A percentile compares a stretch with the other conserved stretches of the same genome.
Conservation (phyloP, 2,888 invertebrate genomes). For the Thera britannica region DNA sequence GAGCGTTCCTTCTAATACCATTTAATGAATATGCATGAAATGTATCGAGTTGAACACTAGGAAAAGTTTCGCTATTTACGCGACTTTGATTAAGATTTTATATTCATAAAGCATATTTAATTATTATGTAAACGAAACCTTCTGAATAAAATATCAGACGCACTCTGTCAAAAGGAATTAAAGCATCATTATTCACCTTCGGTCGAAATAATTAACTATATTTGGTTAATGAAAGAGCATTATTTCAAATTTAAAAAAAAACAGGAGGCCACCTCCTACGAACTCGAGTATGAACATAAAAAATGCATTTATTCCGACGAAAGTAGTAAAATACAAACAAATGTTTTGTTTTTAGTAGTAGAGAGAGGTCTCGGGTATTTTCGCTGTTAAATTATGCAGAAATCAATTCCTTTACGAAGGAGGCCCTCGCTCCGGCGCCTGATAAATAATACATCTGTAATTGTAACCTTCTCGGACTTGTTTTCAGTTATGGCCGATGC, state of each 20-base stretch:
- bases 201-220: constrained; percentile 50
- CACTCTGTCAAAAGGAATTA: constrained; percentile 77
- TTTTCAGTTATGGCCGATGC: constrained; percentile 44
- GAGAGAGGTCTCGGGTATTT: constrained; percentile 75
- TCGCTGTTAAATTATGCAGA: constrained; percentile 82
- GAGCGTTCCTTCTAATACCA: constrained; percentile 42
- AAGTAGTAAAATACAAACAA: constrained; percentile 79
- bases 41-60: constrained; percentile 75
- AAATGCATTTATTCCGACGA: constrained; percentile 72
- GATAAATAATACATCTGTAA: constrained; percentile 82
- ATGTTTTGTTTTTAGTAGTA: constrained; percentile 81
- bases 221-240: constrained; percentile 53
- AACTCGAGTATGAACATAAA: constrained; percentile 59
- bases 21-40: constrained; percentile 77
- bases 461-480: constrained; percentile 67
- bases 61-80: constrained; percentile 78
- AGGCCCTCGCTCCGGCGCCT: constrained; percentile 62
- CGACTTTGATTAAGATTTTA: constrained; percentile 77
- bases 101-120: constrained; percentile 83
- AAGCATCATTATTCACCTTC: constrained; percentile 64
- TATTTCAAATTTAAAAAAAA: constrained; percentile 37
- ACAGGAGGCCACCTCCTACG: constrained; percentile 48
- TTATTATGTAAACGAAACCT: constrained; percentile 83
- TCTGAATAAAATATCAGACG: constrained; percentile 81
- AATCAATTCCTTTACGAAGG: constrained; percentile 81